These are phyloP conservation scores for Carcinoscorpius rotundicauda DNA, from an alignment of 1,140 invertebrate species.

Conservation along the genomic window DNA sequence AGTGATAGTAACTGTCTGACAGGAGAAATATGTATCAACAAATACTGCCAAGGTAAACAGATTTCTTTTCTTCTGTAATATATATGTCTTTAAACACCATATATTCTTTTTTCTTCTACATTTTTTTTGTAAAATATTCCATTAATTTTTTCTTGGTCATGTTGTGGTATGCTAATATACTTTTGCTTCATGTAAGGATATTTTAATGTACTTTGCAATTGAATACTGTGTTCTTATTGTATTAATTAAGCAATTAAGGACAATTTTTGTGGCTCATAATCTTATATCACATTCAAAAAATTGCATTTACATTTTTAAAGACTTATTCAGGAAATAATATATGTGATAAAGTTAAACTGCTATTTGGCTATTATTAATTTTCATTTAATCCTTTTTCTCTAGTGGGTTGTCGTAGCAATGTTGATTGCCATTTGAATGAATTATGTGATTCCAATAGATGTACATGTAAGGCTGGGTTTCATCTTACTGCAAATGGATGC, in stretches of 20 bases:
- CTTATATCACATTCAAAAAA: too few species aligned
- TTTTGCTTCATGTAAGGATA: too few species aligned
- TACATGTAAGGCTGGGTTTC: conserved; percentile 35
- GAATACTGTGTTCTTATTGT: too few species aligned
- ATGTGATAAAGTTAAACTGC: too few species aligned
- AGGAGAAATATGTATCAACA: conserved; percentile 74
- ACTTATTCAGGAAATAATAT: too few species aligned
- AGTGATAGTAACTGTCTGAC: conserved; percentile 74
- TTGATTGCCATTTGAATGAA: conserved; percentile 64
- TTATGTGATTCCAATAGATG: conserved; percentile 67
- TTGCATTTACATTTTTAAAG: too few species aligned
- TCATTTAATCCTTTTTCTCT: background rate
- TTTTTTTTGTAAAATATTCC: background rate
- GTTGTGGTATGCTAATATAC: too few species aligned
- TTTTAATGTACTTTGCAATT: too few species aligned
- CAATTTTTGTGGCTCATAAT: background rate
- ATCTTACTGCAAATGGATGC: conserved; percentile 47
- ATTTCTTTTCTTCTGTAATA: background rate
- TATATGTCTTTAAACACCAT: background rate
- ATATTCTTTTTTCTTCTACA: background rate
- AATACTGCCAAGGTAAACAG: conserved; percentile 47
- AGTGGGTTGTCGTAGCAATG: conserved; percentile 62
- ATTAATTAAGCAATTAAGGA: background rate
- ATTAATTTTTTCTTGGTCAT: too few species aligned
- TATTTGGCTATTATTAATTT: too few species aligned